Conservation (phyloP, 1,140 invertebrate genomes). For the Plodia interpunctella region DNA sequence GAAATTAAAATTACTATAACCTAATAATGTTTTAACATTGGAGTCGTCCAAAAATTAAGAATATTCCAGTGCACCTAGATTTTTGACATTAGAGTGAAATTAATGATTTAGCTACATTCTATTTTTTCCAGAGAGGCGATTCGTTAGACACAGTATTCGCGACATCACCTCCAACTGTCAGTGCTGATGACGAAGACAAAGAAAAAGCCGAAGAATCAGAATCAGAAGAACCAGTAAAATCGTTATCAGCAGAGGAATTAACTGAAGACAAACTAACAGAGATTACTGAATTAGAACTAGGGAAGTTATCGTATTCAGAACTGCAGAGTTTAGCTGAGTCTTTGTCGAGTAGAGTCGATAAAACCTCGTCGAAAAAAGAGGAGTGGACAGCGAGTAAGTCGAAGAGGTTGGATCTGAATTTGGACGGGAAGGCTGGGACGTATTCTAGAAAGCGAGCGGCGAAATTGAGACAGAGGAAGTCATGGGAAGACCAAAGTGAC, state of each 20-base stretch:
- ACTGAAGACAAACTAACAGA: constrained; percentile 59
- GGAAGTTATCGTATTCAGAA: constrained; percentile 58
- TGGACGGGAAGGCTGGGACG: constrained; percentile 67
- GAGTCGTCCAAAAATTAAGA: too few relatives aligned
- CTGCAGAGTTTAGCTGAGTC: constrained; percentile 61
- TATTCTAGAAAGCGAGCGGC: constrained; percentile 71
- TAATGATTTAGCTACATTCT: too few relatives aligned
- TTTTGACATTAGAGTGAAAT: too few relatives aligned
- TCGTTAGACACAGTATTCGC: constrained; percentile 79
- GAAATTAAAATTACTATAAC: too few relatives aligned
- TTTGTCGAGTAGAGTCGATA: constrained; percentile 44
- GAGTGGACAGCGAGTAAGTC: constrained; percentile 60
- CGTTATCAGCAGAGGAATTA: constrained; percentile 36
- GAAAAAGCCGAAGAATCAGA: constrained; percentile 20
- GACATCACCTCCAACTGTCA: constrained; percentile 73
- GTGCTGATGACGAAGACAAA: constrained; percentile 44
- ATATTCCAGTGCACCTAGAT: too few relatives aligned
- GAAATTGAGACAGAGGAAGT: constrained; percentile 65
- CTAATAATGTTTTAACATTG: too few relatives aligned
- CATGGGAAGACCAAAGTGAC: constrained; percentile 73
- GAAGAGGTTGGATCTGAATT: constrained; percentile 59
- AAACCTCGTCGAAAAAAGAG: constrained; percentile 51
- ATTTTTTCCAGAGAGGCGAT: constrained; percentile 74
- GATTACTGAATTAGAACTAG: constrained; percentile 58
- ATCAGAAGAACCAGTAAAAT: constrained; percentile 20